These are phyloP conservation scores for Pteronotus mesoamericanus DNA, from an alignment of 2,797 vertebrate species.

Conservation along the genomic window DNA sequence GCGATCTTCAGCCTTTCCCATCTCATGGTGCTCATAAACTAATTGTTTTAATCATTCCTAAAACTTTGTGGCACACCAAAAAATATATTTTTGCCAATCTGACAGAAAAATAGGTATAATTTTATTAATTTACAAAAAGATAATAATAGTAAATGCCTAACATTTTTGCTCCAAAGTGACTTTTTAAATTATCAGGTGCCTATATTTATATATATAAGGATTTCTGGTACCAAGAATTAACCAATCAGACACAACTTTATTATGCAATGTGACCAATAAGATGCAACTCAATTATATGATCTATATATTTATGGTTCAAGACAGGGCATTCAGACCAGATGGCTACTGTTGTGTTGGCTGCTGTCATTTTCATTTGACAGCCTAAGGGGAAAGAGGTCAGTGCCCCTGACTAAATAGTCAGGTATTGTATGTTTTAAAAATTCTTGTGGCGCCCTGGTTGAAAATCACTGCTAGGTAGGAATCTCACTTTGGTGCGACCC, in stretches of 20 bases:
- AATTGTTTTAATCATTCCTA: no score
- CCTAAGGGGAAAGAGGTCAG: neutral
- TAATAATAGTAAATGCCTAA: neutral
- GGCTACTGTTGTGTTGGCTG: neutral
- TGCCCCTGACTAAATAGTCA: neutral
- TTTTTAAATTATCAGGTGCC: neutral
- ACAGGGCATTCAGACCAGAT: neutral
- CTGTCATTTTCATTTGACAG: neutral
- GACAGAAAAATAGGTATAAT: neutral
- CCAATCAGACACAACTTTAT: neutral
- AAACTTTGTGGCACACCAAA: neutral
- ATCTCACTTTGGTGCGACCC: neutral
- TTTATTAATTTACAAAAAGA: neutral
- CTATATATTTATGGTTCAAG: neutral
- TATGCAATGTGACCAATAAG: neutral
- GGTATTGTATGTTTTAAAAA: neutral
- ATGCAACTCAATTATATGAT: neutral
- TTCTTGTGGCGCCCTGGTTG: neutral
- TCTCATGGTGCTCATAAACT: neutral
- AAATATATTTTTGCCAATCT: neutral
- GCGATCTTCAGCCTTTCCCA: neutral
- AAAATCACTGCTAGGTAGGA: neutral
- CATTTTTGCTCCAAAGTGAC: neutral
- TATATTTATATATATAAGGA: neutral
- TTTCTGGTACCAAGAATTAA: neutral